These are phyloP conservation scores for Neosilurus hyrtlii DNA, from an alignment of 2,797 vertebrate genomes.

Conservation along the genomic window DNA sequence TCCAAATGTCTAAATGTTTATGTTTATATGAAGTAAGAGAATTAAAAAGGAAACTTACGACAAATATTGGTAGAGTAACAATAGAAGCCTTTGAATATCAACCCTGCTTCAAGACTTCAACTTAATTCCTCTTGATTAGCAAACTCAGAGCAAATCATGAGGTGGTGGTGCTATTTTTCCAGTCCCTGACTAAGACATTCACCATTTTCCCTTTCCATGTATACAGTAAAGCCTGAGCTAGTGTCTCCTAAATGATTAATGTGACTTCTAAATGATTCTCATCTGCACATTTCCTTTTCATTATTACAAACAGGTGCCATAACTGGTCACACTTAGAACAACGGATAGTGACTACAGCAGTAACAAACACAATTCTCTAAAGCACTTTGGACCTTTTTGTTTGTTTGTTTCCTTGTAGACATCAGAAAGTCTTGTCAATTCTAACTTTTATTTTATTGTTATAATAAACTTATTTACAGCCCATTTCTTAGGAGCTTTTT, in stretches of 20 bases:
- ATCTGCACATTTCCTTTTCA: conserved; percentile 65
- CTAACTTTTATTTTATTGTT: conserved; percentile 50
- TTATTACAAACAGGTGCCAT: conserved; percentile 41
- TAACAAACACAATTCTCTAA: conserved; percentile 61
- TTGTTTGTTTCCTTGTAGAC: conserved; percentile 31
- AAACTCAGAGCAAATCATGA: conserved; percentile 9
- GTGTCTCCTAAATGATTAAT: conserved; percentile 69
- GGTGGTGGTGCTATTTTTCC: conserved; percentile 24
- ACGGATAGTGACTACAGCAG: conserved; percentile 64
- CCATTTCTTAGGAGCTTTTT: conserved; percentile 61
- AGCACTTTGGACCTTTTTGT: conserved; percentile 24
- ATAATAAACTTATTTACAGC: conserved; percentile 66
- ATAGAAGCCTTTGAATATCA: conserved; percentile 30
- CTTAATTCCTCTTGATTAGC: conserved; percentile 11
- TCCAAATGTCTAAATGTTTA: conserved; percentile 4
- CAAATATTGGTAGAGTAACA: conserved; percentile 13
- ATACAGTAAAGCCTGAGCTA: conserved; percentile 53
- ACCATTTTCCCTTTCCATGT: conserved; percentile 36
- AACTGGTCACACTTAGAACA: conserved; percentile 57
- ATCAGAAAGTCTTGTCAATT: conserved; percentile 45
- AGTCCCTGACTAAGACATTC: neutral
- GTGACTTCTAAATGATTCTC: conserved; percentile 67
- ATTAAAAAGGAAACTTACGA: conserved; percentile 19
- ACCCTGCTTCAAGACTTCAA: conserved; percentile 14
- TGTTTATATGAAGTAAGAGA: conserved; percentile 25